Evolutionary conservation across 2,113 vertebrate genomes (phyloP).

Genomic region (Siniperca chuatsi): DNA sequence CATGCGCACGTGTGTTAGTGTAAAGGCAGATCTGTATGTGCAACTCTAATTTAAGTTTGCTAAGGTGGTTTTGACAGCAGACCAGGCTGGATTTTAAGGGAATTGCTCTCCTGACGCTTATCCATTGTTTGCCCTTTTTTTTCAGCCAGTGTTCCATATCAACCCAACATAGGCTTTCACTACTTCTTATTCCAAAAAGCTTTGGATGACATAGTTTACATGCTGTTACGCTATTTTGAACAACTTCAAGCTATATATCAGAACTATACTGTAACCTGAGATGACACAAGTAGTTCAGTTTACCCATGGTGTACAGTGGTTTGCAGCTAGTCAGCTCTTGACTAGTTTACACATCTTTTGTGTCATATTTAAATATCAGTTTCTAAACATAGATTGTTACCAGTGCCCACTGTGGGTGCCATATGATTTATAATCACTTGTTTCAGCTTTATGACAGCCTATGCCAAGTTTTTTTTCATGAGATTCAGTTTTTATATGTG

Average conservation of each 20-base stretch:
- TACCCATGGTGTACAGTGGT: slow-evolving; percentile 24
- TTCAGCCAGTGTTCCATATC: slow-evolving; percentile 45
- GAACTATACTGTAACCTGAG: slow-evolving; percentile 42
- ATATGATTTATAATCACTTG: slow-evolving; percentile 57
- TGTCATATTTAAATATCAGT: slow-evolving; percentile 63
- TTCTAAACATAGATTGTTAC: slow-evolving; percentile 48
- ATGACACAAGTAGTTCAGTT: slow-evolving; percentile 52
- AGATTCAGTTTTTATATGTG: slow-evolving; percentile 59
- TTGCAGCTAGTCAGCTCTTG: slow-evolving; percentile 40
- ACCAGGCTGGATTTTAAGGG: slow-evolving; percentile 56
- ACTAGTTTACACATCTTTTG: slow-evolving; percentile 29
- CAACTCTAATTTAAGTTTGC: slow-evolving; percentile 55
- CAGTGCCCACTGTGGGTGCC: slow-evolving; percentile 68
- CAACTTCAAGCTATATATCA: slow-evolving; percentile 56
- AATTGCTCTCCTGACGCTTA: slow-evolving; percentile 30
- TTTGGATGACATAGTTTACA: slow-evolving; percentile 55
- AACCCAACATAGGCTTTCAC: slow-evolving; percentile 41
- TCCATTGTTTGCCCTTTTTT: not conserved
- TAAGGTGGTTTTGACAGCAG: slow-evolving; percentile 48
- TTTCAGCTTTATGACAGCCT: slow-evolving; percentile 69
- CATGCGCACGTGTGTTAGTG: slow-evolving; percentile 41
- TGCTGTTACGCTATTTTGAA: slow-evolving; percentile 62
- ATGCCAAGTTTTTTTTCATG: slow-evolving; percentile 62
- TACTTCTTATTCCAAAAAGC: slow-evolving; percentile 52
- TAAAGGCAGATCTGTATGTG: slow-evolving; percentile 59